Evolutionary conservation across 2,888 invertebrate species (phyloP).

Genomic region (Xestobium rufovillosum): DNA sequence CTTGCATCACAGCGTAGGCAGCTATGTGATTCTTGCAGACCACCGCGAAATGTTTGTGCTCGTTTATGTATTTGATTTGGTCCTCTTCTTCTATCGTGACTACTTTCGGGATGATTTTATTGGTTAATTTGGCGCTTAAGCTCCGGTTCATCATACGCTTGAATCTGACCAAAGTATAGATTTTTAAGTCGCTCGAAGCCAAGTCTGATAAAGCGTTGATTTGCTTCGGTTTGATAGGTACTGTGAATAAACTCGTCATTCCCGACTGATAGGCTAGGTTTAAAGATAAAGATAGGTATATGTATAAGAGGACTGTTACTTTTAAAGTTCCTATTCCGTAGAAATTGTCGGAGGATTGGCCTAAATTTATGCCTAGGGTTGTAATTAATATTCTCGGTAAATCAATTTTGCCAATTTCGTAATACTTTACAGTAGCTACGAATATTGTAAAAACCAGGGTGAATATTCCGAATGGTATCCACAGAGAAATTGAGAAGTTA

Average conservation of each 20-base stretch:
- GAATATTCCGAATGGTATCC: slow-evolving; percentile 11
- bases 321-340: slow-evolving; percentile 5
- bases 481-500: slow-evolving; percentile 12
- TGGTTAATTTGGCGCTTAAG: slow-evolving; percentile 7
- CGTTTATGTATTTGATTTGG: slow-evolving; percentile 14
- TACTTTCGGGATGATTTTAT: slow-evolving; percentile 16
- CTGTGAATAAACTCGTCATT: slow-evolving; percentile 21
- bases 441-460: slow-evolving; percentile 9
- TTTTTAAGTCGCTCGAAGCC: slow-evolving; percentile 18
- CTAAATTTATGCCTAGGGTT: slow-evolving; percentile 7
- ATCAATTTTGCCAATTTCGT: not conserved
- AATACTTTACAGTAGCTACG: not conserved
- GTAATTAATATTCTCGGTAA: not conserved
- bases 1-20: slow-evolving; percentile 16
- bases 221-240: slow-evolving; percentile 16
- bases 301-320: slow-evolving; percentile 13
- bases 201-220: slow-evolving; percentile 23
- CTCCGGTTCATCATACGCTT: slow-evolving; percentile 17
- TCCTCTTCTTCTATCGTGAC: slow-evolving; percentile 12
- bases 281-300: slow-evolving; percentile 18
- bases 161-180: slow-evolving; percentile 21
- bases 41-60: slow-evolving; percentile 17
- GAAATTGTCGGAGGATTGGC: slow-evolving; percentile 7
- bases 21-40: slow-evolving; percentile 20
- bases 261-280: slow-evolving; percentile 18